These are phyloP conservation scores for Brachyalestes nurse DNA, from an alignment of 2,797 vertebrate species.

Conservation along the genomic window DNA sequence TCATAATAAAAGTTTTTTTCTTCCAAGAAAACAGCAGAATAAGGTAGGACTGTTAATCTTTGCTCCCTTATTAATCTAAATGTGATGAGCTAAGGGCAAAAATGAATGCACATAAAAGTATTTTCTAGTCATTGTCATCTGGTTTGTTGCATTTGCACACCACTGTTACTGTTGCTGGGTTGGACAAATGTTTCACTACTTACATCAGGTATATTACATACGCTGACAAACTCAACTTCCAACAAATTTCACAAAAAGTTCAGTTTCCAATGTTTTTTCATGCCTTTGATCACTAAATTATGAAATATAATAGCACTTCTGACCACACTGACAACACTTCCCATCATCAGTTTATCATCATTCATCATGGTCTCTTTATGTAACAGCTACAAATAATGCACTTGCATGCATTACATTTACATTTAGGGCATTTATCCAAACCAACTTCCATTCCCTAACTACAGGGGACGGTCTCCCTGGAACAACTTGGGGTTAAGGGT, in stretches of 20 bases:
- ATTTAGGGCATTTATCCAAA: too few species aligned
- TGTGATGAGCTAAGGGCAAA: neutral
- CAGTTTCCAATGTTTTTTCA: neutral
- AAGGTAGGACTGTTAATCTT: neutral
- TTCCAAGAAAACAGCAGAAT: neutral
- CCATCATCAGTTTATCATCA: neutral
- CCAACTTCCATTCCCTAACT: too few species aligned
- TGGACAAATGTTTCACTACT: neutral
- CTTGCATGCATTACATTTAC: too few species aligned
- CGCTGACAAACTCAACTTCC: neutral
- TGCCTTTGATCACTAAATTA: neutral
- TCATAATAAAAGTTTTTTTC: too few species aligned
- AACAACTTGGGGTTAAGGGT: too few species aligned
- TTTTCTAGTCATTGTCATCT: neutral
- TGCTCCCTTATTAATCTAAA: neutral
- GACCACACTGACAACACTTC: neutral
- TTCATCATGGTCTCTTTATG: too few species aligned
- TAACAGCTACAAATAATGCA: too few species aligned
- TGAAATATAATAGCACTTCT: neutral
- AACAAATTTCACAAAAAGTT: neutral
- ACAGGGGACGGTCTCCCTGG: too few species aligned
- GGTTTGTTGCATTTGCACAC: too few species aligned
- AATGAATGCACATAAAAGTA: neutral
- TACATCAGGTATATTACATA: neutral
- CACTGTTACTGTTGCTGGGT: neutral